phyloP scores from a whole-genome alignment of 2,888 invertebrate genomes.

The Eremobia ochroleuca region DNA sequence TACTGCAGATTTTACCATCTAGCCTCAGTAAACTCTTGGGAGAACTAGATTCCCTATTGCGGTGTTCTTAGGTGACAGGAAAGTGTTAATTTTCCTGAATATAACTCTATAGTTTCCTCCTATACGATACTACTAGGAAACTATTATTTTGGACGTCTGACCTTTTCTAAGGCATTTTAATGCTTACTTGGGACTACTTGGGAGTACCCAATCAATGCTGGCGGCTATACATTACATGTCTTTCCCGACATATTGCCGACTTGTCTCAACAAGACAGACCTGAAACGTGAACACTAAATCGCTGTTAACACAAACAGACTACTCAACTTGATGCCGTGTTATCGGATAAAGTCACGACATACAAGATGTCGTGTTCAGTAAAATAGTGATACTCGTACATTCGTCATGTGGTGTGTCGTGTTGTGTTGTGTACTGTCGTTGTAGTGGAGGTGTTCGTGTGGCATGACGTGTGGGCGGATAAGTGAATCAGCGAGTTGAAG shows the following conservation, averaged over 20 bases:
- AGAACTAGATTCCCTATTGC: constrained; percentile 5
- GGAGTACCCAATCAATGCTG: neutral
- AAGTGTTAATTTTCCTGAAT: constrained; percentile 14
- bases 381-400: neutral
- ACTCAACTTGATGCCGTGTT: constrained; percentile 1
- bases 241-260: neutral
- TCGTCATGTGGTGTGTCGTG: neutral
- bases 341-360: constrained; percentile 11
- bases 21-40: neutral
- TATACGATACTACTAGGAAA: constrained; percentile 14
- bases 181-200: neutral
- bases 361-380: constrained; percentile 19
- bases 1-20: constrained; percentile 2
- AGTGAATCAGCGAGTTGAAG: neutral
- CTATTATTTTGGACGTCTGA: constrained; percentile 4
- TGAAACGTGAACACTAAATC: neutral
- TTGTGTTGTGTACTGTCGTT: neutral
- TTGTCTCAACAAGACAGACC: neutral
- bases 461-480: neutral
- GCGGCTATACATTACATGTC: neutral
- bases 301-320: constrained; percentile 5
- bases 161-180: constrained; percentile 13
- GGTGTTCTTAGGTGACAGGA: constrained; percentile 31
- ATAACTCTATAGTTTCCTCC: neutral
- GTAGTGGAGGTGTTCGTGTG: neutral